These are phyloP conservation scores for Diplosoma virens DNA, from an alignment of 23 tunicate species.

Conservation along the genomic window DNA sequence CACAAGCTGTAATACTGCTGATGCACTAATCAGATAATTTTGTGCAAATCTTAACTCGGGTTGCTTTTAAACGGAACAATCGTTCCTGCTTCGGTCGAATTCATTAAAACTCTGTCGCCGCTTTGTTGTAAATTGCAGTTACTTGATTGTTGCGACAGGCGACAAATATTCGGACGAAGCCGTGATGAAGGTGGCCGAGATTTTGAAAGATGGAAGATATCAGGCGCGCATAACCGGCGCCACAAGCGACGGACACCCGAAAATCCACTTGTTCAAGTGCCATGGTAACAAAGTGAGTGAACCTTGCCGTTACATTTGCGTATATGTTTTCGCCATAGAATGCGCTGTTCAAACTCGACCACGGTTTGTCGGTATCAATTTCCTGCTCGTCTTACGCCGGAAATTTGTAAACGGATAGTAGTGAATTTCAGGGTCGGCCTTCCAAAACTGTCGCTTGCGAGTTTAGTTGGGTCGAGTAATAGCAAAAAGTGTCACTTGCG, in stretches of 20 bases:
- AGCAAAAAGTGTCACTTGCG: no score
- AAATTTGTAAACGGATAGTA: no score
- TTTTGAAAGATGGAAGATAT: constrained; percentile 57
- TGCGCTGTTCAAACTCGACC: no score
- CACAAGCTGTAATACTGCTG: no score
- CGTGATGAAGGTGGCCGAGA: constrained; percentile 41
- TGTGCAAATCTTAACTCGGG: no score
- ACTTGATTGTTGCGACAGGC: not conserved
- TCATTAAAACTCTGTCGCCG: not conserved
- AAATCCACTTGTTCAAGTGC: constrained; percentile 52
- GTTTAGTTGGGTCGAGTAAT: no score
- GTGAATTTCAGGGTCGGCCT: no score
- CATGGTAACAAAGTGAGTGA: constrained; percentile 33
- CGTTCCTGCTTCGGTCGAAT: not conserved
- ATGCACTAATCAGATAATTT: no score
- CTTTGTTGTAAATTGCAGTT: not conserved
- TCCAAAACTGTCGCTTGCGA: no score
- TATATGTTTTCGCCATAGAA: not conserved
- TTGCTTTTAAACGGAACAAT: not conserved
- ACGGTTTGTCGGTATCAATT: no score
- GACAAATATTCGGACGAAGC: constrained; percentile 14
- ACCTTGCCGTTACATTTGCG: not conserved
- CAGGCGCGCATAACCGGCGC: constrained; percentile 57
- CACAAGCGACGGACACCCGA: constrained; percentile 54
- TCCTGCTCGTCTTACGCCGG: no score